Conservation (phyloP, 1,140 invertebrate genomes). For the Scaptomyza graminum region DNA sequence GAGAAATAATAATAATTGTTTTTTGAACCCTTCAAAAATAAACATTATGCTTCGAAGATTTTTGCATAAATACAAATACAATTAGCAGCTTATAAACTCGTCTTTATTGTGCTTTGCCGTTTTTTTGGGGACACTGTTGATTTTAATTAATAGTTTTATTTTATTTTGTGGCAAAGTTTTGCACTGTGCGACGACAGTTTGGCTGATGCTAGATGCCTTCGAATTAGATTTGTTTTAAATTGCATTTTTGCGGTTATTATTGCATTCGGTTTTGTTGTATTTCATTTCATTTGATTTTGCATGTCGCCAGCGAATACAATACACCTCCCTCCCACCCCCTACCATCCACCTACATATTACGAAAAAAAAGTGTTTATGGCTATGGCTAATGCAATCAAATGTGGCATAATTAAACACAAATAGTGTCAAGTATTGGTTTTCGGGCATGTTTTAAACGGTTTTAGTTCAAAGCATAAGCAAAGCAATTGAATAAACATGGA, state of each 20-base stretch:
- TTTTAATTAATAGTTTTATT: not conserved
- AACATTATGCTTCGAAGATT: too few relatives aligned
- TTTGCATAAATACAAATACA: too few relatives aligned
- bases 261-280: constrained; percentile 40
- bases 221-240: constrained; percentile 71
- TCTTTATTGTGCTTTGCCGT: too few relatives aligned
- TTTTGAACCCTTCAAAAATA: too few relatives aligned
- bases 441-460: not conserved
- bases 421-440: constrained; percentile 22
- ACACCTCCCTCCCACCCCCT: too few relatives aligned
- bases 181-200: not conserved
- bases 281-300: constrained; percentile 25
- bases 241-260: constrained; percentile 70
- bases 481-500: too few relatives aligned
- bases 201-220: not conserved
- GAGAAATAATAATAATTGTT: too few relatives aligned
- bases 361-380: not conserved
- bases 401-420: constrained; percentile 68
- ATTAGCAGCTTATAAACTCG: too few relatives aligned
- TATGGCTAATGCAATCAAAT: constrained; percentile 58
- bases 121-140: too few relatives aligned
- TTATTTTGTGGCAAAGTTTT: not conserved
- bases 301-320: not conserved
- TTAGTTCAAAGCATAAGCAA: not conserved
- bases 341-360: too few relatives aligned